Evolutionary conservation across 2,888 invertebrate species (phyloP), one percentile per base, ranked within the genome.

Genomic region (Cheilosia vernalis): DNA sequence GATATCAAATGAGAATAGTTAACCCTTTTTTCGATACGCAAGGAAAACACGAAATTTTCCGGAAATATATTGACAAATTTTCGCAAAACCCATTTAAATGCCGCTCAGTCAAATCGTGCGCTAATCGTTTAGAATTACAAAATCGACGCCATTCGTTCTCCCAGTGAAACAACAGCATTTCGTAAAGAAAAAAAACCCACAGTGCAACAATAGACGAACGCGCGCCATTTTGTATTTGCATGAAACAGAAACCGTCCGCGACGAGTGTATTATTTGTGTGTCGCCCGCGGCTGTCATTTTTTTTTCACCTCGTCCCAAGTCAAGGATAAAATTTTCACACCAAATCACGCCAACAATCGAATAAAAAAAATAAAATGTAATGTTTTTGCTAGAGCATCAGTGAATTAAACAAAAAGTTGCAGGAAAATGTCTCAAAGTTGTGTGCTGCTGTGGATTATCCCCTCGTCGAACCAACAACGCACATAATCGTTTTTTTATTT

Each of bases 171-270:
- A 53, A 61, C 42, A 67, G 37, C 19, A 27, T 63, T 53, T 56
- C 21, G 66, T 67, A 64, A 70, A 53, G 67, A 67, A 67, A 77
- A 53, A 78, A 78, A 61, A 67, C 33, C 33, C 61, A 76, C 85
- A 85, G 73, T 80, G 85, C 85, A 85, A 85, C 85, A 85, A 85
- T 85, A 85, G 67, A 77, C 49, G 63, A 80, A 77, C 85, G 85
- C 85, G 85, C 85, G 85, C 85, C 85, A 85, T 85, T 85, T 85
- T 85, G 85, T 85, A 85, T 85, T 85, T 72, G 67, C 77, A 77
- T 77, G 76, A 66, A 81, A 56, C 76, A 72, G 76, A 66, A 81
- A 56, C 76, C 53, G 70, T 81, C 85, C 76, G 85, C 72, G 79
- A 61, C 60, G 55, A 79, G 70, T 79, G 69, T 84, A 67, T 74